Conservation (phyloP, 2,888 invertebrate genomes). For the Epiblema foenella region DNA sequence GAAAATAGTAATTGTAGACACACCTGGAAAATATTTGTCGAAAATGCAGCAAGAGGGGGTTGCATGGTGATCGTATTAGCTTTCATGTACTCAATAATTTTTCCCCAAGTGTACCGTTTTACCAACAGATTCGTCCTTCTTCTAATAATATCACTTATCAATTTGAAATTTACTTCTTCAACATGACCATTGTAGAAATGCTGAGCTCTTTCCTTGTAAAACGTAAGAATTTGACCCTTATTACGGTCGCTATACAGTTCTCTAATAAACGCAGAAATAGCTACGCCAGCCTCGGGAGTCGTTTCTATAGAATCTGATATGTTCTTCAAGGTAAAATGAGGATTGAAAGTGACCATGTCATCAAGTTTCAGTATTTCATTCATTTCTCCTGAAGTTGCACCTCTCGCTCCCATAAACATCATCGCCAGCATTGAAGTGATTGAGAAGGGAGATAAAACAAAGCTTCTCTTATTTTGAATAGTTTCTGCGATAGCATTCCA, state of each 20-base stretch:
- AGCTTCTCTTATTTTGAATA: conserved; percentile 90
- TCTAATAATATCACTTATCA: conserved; percentile 92
- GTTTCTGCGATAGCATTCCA: conserved; percentile 90
- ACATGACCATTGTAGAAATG: conserved; percentile 95
- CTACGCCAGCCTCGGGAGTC: conserved; percentile 88
- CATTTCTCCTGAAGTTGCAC: conserved; percentile 95
- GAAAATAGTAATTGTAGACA: conserved; percentile 49
- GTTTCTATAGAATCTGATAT: conserved; percentile 92
- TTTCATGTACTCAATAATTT: conserved; percentile 90
- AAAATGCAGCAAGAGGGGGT: conserved; percentile 91
- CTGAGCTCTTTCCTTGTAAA: conserved; percentile 94
- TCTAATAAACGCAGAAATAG: conserved; percentile 91
- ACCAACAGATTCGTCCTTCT: conserved; percentile 92
- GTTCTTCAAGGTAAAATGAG: conserved; percentile 93
- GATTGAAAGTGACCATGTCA: conserved; percentile 95
- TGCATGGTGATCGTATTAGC: conserved; percentile 89
- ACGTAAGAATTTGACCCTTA: conserved; percentile 92
- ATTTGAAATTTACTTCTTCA: conserved; percentile 92
- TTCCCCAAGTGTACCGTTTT: conserved; percentile 91
- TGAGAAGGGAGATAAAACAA: conserved; percentile 93
- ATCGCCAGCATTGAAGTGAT: conserved; percentile 94
- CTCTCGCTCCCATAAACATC: conserved; percentile 94
- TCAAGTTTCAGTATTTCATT: conserved; percentile 93
- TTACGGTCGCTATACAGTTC: conserved; percentile 93
- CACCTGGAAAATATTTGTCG: conserved; percentile 92